Evolutionary conservation across 2,888 invertebrate genomes (phyloP).

Genomic region (Thereva unica): DNA sequence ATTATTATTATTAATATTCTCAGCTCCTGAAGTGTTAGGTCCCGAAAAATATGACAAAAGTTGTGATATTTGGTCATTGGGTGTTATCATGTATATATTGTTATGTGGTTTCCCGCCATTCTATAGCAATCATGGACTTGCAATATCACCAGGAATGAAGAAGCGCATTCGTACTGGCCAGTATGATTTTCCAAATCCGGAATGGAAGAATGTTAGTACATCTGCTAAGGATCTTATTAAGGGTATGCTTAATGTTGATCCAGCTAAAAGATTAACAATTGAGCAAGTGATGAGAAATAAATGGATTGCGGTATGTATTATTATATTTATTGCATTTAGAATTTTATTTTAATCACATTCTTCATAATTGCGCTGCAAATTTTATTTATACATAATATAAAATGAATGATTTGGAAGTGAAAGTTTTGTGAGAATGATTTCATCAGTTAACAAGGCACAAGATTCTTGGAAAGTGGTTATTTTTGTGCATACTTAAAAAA

Average conservation of each 20-base stretch:
- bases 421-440: too few species aligned
- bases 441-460: too few species aligned
- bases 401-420: too few species aligned
- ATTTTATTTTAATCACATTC: background rate
- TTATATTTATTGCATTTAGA: background rate
- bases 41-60: conserved; percentile 98
- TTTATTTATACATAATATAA: too few species aligned
- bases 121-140: conserved; percentile 95
- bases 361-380: too few species aligned
- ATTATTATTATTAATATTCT: too few species aligned
- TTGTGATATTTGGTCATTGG: conserved; percentile 98
- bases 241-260: conserved; percentile 93
- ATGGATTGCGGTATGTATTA: conserved; percentile 83
- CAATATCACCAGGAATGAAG: conserved; percentile 99
- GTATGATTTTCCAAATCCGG: conserved; percentile 95
- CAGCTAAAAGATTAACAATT: conserved; percentile 85
- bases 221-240: conserved; percentile 95
- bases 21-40: conserved; percentile 78
- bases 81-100: conserved; percentile 99
- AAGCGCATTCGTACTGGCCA: conserved; percentile 85
- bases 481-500: too few species aligned
- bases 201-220: conserved; percentile 92
- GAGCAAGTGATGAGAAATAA: conserved; percentile 86
- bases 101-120: conserved; percentile 99
- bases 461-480: too few species aligned